These are phyloP conservation scores for Syngnathus rostellatus DNA, from an alignment of 2,797 vertebrate species.

Conservation along the genomic window DNA sequence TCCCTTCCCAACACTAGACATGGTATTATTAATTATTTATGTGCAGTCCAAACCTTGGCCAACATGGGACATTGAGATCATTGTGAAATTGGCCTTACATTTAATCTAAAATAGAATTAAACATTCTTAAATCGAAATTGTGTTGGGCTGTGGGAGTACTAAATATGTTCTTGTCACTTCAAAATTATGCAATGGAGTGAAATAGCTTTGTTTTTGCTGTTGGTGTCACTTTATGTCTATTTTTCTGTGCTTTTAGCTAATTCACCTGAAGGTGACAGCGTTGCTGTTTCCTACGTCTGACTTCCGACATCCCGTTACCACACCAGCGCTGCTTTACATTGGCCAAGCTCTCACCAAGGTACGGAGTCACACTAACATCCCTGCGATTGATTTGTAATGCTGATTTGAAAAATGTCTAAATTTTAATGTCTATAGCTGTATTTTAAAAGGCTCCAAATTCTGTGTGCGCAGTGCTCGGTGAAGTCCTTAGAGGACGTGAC, in stretches of 20 bases:
- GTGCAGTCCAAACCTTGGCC: too few relatives aligned
- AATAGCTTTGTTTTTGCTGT: neutral
- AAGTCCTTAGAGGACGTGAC: slow-evolving; percentile 73
- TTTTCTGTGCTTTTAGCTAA: slow-evolving; percentile 61
- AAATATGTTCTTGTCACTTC: too few relatives aligned
- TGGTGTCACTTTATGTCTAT: neutral
- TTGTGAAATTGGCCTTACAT: too few relatives aligned
- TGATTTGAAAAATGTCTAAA: too few relatives aligned
- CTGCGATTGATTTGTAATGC: too few relatives aligned
- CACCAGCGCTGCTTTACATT: slow-evolving; percentile 83
- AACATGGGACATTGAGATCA: too few relatives aligned
- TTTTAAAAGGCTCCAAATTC: neutral
- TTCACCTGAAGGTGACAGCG: slow-evolving; percentile 81
- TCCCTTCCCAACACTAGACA: slow-evolving; percentile 72
- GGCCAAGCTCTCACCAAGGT: slow-evolving; percentile 90
- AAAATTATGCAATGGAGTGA: neutral
- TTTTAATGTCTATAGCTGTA: too few relatives aligned
- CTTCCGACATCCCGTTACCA: slow-evolving; percentile 89
- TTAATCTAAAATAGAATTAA: too few relatives aligned
- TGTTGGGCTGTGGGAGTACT: too few relatives aligned
- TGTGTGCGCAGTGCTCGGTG: slow-evolving; percentile 72
- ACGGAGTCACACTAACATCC: neutral
- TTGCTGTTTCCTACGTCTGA: slow-evolving; percentile 91
- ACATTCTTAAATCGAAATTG: too few relatives aligned
- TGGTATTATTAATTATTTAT: slow-evolving; percentile 58